Percentiles rank a stretch among this genome's conserved stretches.
Evolutionary conservation across 2,797 vertebrate genomes (phyloP).

Genomic region (Myiothlypis coronata): DNA sequence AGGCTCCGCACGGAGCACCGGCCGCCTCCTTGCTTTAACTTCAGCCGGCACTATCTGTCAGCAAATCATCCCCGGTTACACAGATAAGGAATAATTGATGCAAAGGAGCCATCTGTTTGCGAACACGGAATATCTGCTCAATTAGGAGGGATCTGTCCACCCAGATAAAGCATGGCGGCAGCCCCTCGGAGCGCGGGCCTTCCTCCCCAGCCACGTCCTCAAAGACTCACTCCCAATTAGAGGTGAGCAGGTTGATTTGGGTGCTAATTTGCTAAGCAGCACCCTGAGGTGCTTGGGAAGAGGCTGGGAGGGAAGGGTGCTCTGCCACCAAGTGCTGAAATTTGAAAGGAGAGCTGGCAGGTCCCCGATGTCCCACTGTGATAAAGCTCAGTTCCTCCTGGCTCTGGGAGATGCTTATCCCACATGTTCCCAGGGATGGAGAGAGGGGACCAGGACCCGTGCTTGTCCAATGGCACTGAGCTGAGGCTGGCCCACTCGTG

Average conservation of each 20-base stretch:
- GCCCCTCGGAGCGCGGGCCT: not conserved
- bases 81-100: conserved; percentile 79
- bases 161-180: conserved; percentile 59
- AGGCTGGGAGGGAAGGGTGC: not conserved
- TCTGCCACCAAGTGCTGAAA: not conserved
- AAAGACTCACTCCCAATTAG: conserved; percentile 76
- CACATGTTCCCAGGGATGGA: not conserved
- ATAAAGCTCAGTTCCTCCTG: not conserved
- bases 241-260: conserved; percentile 52
- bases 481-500: rapidly evolving
- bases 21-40: conserved; percentile 27
- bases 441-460: not conserved
- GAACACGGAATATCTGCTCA: conserved; percentile 71
- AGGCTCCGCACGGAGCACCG: not conserved
- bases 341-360: not conserved
- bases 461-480: rapidly evolving
- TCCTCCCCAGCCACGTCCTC: conserved; percentile 61
- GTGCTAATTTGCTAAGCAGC: conserved; percentile 51
- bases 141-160: conserved; percentile 73
- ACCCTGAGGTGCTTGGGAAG: not conserved
- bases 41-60: conserved; percentile 69
- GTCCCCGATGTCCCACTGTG: rapidly evolving
- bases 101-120: conserved; percentile 77
- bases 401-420: not conserved
- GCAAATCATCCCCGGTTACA: conserved; percentile 71